Evolutionary conservation across 2,113 vertebrate species (phyloP), one percentile per base, ranked within the genome.

Genomic region (Erythrocercus mccallii): DNA sequence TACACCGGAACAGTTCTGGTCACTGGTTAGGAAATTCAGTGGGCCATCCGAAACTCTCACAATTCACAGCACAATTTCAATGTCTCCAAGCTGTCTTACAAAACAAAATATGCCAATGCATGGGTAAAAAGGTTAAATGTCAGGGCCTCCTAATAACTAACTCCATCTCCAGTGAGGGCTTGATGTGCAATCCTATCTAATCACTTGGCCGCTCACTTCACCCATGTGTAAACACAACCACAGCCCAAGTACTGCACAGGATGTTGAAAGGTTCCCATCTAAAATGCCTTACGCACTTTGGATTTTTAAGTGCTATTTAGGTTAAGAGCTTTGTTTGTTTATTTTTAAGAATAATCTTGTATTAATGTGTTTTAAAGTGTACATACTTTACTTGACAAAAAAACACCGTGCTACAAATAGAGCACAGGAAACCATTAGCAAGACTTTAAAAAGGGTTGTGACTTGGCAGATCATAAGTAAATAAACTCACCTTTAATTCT

Each of bases 111-210:
- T 35, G 60, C 28, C 64, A 85, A n/a, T 18, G 51, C 35, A 60
- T 0, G 1, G 66, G 28, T 87, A 88, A 86, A 21, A 66, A 88
- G 47, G 91, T 73, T 83, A 93, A 89, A 78, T 35, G 28, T 56
- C 81, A 81, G 44, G 71, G 87, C 64, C 68, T 88, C 33, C 60
- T 95, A 86, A 93, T 88, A 96, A 71, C 88, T 84, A 88, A 64
- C 82, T 90, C 84, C 38, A 50, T 77, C 38, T 87, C 51, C 61
- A 71, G 23, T 30, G 33, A 92, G 60, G 82, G 50, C n/a, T 21
- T n/a, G 47, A 81, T 83, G 71, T 44, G 82, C 82, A 94, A 83
- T 54, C 56, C 71, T 88, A 81, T 80, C 79, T 88, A 93, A 86
- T 90, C 79, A 78, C 47, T 73, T 47, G 23, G 81, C 65, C 35